These are phyloP conservation scores for Hyperoplus lanceolatus DNA, from an alignment of 2,797 vertebrate species.

Conservation along the genomic window DNA sequence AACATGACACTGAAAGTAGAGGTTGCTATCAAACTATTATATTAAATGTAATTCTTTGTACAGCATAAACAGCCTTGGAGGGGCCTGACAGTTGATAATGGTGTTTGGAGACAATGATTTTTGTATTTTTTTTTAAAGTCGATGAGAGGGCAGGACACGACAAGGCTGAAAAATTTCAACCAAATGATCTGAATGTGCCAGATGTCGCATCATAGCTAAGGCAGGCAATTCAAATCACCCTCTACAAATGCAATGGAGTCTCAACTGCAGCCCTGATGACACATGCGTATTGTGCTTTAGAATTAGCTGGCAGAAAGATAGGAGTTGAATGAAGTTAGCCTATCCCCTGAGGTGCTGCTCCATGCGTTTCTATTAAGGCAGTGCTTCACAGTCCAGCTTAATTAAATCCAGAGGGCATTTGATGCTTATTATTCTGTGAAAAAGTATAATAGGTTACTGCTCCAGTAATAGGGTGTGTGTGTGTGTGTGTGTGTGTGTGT, in stretches of 20 bases:
- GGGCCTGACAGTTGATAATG: neutral
- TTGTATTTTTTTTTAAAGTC: neutral
- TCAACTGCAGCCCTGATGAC: neutral
- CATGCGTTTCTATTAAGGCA: neutral
- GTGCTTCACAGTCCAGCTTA: neutral
- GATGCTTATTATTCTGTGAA: neutral
- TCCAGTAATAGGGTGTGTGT: neutral
- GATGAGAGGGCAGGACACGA: neutral
- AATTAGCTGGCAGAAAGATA: conserved; percentile 5
- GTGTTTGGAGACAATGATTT: neutral
- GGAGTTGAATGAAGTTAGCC: neutral
- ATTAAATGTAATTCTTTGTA: no score
- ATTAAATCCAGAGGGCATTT: neutral
- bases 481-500: neutral
- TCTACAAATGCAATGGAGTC: neutral
- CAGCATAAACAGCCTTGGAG: neutral
- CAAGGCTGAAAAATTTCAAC: neutral
- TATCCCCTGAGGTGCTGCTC: neutral
- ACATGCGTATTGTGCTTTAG: neutral
- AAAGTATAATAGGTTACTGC: neutral
- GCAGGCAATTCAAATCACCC: conserved; percentile 1
- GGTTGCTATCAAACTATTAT: no score
- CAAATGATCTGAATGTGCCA: neutral
- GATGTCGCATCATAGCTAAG: neutral
- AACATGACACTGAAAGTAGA: no score